Evolutionary conservation across 2,113 vertebrate species (phyloP), one percentile per base, ranked within the genome.

Genomic region (Xenopus laevis): DNA sequence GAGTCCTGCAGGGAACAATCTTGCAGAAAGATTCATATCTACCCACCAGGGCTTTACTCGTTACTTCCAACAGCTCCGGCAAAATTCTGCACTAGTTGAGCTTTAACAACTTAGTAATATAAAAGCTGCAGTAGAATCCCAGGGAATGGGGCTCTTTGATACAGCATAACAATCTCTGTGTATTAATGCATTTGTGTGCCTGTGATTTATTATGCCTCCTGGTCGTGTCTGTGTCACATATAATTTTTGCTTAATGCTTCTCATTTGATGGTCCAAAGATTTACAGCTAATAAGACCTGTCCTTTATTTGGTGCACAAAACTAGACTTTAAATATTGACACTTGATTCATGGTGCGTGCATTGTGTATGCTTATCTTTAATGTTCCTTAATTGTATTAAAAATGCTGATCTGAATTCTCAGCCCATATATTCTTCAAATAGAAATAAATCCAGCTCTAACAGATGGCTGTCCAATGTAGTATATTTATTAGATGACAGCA

Each of bases 71-170:
- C 33, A 40, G 65, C 44, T 60, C 57, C 60, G 65, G 60, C 72
- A 74, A 44, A 65, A 66, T 44, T 52, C 55, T 30, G 64, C 18
- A 47, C 58, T 52, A 68, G 55, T 53, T 62, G 68, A 61, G 72
- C 50, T 20, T 75, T 61, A 61, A 45, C 65, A 53, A 65, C 68
- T 55, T 55, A 40, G 65, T 68, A 60, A 61, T 40, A 45, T 52
- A 67, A 9, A 47, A 12, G 46, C 57, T 16, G 52, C 45, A 13
- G 17, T 76, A n/a, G 13, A 46, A 33, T 47, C 23, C 20, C 59
- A 13, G 13, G 57, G 21, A 76, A 76, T 63, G 15, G 65, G 45
- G 69, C 69, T 69, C 73, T 69, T 10, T 27, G 13, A 55, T 52
- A 40, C 46, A 4, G 53, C 10, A 15, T 13, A 63, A 76, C 58